Conservation (phyloP, 2,113 vertebrate species). For the Sigmodon hispidus region DNA sequence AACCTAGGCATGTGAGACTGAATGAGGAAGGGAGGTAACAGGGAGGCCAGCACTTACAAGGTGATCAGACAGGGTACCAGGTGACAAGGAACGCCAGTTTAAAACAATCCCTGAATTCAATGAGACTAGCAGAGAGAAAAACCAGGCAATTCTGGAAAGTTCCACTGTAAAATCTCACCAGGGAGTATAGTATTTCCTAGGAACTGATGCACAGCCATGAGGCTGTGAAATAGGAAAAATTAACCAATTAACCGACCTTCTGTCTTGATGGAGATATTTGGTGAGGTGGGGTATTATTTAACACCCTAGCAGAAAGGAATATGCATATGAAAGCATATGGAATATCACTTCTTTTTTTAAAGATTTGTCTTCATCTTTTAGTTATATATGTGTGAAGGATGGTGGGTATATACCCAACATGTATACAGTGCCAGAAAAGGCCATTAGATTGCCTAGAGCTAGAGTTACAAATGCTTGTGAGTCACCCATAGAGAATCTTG, state of each 20-base stretch:
- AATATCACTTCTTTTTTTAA: background rate
- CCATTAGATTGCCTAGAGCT: background rate
- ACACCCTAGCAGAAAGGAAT: too few species aligned
- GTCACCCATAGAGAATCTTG: too few species aligned
- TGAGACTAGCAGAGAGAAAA: background rate
- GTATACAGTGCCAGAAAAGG: too few species aligned
- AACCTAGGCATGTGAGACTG: background rate
- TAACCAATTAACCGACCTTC: accelerated
- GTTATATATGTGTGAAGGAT: background rate
- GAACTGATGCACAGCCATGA: background rate
- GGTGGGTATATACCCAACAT: background rate
- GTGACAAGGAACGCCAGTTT: background rate
- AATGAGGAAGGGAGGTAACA: background rate
- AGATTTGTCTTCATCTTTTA: background rate
- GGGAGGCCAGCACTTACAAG: background rate
- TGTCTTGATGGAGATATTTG: background rate
- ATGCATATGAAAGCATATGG: too few species aligned
- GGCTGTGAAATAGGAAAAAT: background rate
- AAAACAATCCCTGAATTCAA: background rate
- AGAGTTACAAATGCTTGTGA: background rate
- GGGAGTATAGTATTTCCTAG: background rate
- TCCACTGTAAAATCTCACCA: background rate
- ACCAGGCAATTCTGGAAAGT: constrained; percentile 7
- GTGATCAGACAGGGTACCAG: background rate
- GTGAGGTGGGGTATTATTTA: background rate